Base-by-base conservation (phyloP, 1,140 invertebrate genomes). In the Hyposmocoma kahamanoa region DNA sequence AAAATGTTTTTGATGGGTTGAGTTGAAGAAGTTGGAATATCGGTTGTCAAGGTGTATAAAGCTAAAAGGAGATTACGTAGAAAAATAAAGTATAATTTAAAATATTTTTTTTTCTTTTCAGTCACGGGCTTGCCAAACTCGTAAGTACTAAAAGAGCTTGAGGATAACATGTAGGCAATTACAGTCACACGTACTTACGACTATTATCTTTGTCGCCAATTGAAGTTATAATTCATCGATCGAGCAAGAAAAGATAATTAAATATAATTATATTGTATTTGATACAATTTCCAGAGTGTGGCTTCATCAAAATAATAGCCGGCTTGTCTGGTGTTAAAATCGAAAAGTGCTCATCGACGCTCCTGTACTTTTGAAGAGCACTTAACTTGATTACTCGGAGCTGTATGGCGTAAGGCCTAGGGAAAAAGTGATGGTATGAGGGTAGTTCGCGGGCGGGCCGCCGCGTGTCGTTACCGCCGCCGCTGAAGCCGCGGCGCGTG, bases 381-480 rank as follows among this genome's bases (percentile, higher is more conserved):
- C 81, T 84, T 81, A 81, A 81, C 71, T 80, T 83, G 75, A 83
- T 84, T 84, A 83, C 74, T 59, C 44, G 67, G 73, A 72, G 67
- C 67, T 65, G 58, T 69, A 60, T 48, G 44, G 46, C 30, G 47
- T 46, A 55, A 48, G 6, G 32, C 39, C 50, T 34, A 44, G 20
- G 21, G 21, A 36, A 19, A 24, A 50, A 47, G 48, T 36, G 18
- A 36, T 17, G 24, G 32, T 36, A n/a, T n/a, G 28, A 10, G 28
- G 28, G 28, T 30, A 30, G 28, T 30, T 6, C 32, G 32, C 11
- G 5, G 22, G 18, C 50, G 22, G 42, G 49, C 24, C 42, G 26
- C 43, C 46, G 56, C 59, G 54, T 50, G 52, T n/a, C n/a, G n/a
- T n/a, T n/a, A n/a, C 43, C 48, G 42, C 22, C 30, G 41, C 42